Evolutionary conservation across 2,888 invertebrate genomes (phyloP), one percentile per base, ranked within the genome.

Genomic region (Eurois occulta): DNA sequence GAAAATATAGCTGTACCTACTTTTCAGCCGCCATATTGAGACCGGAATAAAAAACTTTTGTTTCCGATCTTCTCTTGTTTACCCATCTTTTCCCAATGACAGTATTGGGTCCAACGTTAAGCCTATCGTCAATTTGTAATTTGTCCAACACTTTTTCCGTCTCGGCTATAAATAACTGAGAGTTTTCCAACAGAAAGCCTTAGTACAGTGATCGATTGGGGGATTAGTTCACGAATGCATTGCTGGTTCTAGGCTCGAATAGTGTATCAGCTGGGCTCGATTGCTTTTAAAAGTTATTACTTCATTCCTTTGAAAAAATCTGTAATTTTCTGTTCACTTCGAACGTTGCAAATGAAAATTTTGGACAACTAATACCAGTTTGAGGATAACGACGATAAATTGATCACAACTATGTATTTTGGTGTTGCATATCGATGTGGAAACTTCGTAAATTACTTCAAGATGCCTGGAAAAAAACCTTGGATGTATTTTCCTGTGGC

Each of bases 151-250:
- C 55, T 81, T 84, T 84, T 75, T 35, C 28, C 13, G 21, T 55
- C 21, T 46, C 6, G 58, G 38, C 86, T 75, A 72, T 82, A 84
- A 83, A 86, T 86, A 78, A 78, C 66, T 70, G 38, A 38, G 55
- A 81, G 72, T 83, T 86, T 83, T 83, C 86, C 62, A 82, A 77
- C 83, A n/a, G 70, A 65, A 75, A 78, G 55, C 73, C 84, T 58
- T 64, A 35, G 78, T 65, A 75, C 83, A 73, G 72, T 86, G 84
- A 84, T 86, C 75, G 86, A 84, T 84, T 75, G 68, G 32, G 28
- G 78, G 75, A 75, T 86, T 83, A 78, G 48, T 35, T 66, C n/a
- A 41, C 67, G 58, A 58, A 67, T 84, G 75, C 72, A 75, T 58
- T 52, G 46, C 46, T 62, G 66, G 72, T 24, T 46, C 28, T 67